Evolutionary conservation across 2,113 vertebrate species (phyloP), one percentile per base, ranked within the genome.

Genomic region (Clarias batrachus): DNA sequence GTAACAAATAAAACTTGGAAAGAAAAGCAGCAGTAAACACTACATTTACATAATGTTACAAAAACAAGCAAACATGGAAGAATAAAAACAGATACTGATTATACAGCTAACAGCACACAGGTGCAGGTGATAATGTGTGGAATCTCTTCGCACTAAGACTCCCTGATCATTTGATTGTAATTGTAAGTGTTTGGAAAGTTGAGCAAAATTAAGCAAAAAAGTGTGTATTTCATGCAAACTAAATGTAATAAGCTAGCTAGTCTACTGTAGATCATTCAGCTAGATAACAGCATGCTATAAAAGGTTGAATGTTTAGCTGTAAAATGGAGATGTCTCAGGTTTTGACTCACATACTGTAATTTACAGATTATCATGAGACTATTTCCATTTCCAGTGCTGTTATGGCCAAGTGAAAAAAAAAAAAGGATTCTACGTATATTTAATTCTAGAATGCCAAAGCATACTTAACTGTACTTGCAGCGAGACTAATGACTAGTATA

Each of bases 51-150:
- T 62, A 81, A 81, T 62, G 30, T 41, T 21, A n/a, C 30, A 63
- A 81, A 81, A 63, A 81, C 56, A 62, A 59, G 2, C 30, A 70
- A 73, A 84, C 68, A 37, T 4, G 16, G 52, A 25, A 54, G 52
- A 81, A 81, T 33, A 71, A 52, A 25, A 25, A 33, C 25, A 70
- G 52, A 3, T 83, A 33, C 82, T 83, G 59, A 83, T 84, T 71
- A 73, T 70, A 27, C 13, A 71, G 52, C 27, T 62, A 60, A 62
- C 56, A 80, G 41, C 60, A 81, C 59, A 81, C 79, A 81, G 59
- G 79, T 81, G 79, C 59, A 81, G 59, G 59, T 81, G 33, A 81
- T 80, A 37, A 79, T 81, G 79, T 60, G 33, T 57, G 76, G 76
- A 63, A 62, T 41, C 6, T 62, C 30, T 11, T 62, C 5, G 30